Conservation (phyloP, 1,140 invertebrate species). For the Hyles vespertilio region DNA sequence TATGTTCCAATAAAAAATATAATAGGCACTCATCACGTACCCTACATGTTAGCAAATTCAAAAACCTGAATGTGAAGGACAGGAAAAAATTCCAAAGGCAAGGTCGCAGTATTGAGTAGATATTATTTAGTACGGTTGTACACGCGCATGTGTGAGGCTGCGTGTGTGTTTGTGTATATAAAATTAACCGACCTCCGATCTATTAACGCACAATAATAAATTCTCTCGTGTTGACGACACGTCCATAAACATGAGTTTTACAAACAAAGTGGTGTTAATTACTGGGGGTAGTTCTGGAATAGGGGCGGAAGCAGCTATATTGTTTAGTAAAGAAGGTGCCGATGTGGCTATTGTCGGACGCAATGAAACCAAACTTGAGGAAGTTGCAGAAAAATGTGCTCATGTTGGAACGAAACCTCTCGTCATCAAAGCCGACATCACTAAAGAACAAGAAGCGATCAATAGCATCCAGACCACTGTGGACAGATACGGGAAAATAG, state of each 20-base stretch:
- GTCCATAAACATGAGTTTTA: conserved; percentile 3
- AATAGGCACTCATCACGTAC: too few relatives aligned
- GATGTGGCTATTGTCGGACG: conserved; percentile 8
- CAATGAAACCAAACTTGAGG: conserved; percentile 3
- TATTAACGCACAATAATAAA: too few relatives aligned
- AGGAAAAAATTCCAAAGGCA: too few relatives aligned
- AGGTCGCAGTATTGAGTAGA: too few relatives aligned
- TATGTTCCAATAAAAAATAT: too few relatives aligned
- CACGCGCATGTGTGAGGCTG: too few relatives aligned
- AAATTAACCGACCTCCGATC: too few relatives aligned
- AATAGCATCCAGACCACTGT: conserved; percentile 3
- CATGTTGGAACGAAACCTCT: conserved; percentile 3
- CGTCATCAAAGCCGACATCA: conserved; percentile 8
- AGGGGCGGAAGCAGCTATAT: conserved; percentile 8
- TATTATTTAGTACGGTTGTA: too few relatives aligned
- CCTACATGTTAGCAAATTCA: too few relatives aligned
- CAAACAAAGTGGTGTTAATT: conserved; percentile 9
- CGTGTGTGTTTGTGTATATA: too few relatives aligned
- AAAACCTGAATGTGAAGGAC: too few relatives aligned
- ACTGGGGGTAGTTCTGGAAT: conserved; percentile 13
- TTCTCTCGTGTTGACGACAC: too few relatives aligned
- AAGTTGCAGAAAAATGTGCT: not conserved
- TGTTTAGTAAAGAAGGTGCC: conserved; percentile 12
- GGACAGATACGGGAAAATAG: conserved; percentile 4
- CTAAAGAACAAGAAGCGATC: conserved; percentile 6